Percentiles rank a stretch among this genome's conserved stretches.
phyloP scores from a whole-genome alignment of 1,140 invertebrate genomes.

The Bombus affinis region DNA sequence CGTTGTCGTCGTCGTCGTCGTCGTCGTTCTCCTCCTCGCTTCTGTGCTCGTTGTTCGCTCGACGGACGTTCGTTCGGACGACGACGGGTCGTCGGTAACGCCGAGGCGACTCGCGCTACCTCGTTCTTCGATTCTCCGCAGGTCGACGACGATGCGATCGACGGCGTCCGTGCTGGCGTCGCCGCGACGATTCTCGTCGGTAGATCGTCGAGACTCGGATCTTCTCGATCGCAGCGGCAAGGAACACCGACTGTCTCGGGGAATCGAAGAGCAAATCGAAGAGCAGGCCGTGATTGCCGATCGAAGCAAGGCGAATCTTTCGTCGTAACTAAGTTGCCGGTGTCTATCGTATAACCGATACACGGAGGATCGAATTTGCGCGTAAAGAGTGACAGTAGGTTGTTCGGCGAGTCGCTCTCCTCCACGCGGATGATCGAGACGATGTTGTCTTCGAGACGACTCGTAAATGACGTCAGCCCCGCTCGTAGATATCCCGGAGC shows the following conservation, averaged over 20 bases:
- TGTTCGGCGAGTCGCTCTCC: neutral
- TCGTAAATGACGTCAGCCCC: conserved; percentile 69
- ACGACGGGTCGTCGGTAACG: too few relatives aligned
- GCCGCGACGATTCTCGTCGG: neutral
- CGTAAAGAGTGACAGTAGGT: neutral
- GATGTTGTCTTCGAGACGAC: conserved; percentile 24
- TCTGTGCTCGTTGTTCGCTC: neutral
- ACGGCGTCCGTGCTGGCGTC: too few relatives aligned
- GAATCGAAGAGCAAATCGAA: neutral
- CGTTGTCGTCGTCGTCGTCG: neutral
- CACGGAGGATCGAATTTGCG: neutral
- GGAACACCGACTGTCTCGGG: neutral
- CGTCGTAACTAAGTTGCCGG: neutral
- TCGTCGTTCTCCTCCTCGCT: neutral
- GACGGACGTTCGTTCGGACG: too few relatives aligned
- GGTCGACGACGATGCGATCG: too few relatives aligned
- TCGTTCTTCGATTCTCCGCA: too few relatives aligned
- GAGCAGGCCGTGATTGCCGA: neutral
- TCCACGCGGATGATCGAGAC: conserved; percentile 24
- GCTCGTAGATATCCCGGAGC: conserved; percentile 70
- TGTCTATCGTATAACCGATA: neutral
- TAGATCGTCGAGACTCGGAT: neutral
- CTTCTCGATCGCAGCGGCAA: neutral
- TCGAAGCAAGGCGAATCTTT: neutral
- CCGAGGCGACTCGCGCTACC: neutral